Evolutionary conservation across 2,888 invertebrate species (phyloP), one percentile per base, ranked within the genome.

Genomic region (Tenthredo mesomela): DNA sequence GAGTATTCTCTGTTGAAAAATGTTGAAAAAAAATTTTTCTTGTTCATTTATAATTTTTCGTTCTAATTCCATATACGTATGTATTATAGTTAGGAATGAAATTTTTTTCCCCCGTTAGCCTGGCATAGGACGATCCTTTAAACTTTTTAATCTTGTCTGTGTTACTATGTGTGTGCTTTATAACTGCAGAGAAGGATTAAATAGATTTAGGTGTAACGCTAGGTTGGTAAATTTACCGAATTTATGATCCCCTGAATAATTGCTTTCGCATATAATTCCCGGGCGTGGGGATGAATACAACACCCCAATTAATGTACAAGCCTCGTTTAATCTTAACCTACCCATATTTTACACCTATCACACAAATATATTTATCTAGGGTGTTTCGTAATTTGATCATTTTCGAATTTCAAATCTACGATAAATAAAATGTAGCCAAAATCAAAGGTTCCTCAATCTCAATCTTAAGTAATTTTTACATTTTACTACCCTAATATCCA

Each of bases 241-340:
- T 84, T 84, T 77, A 77, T 73, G 77, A 84, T 75, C 84, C 84
- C 77, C 33, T 29, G 37, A 77, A 84, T 84, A 84, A 84, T 84
- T 77, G 84, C 84, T 84, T 47, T 21, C 12, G 77, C 84, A 77
- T 84, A 43, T 84, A 43, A 71, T 58, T 65, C 29, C 29, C 12
- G 75, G 58, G 33, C 84, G 47, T 84, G 84, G 47, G 43, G 75
- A 43, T 77, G 84, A 29, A 84, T 84, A 84, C 84, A 29, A 73
- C 58, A n/a, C 84, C 84, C 71, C 82, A 65, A 85, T 85, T 83
- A 85, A 58, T 47, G 84, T 58, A 83, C 54, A 37, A 43, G 54
- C 29, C 58, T 84, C 84, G 47, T 83, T 65, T 40, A 37, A 82
- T 70, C 29, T 84, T 54, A 54, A 18, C 54, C 50, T 50, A 10